A percentile compares a stretch with the other conserved stretches of the same genome.
Conservation (phyloP, 2,888 invertebrate genomes). For the Rhogogaster chlorosoma region DNA sequence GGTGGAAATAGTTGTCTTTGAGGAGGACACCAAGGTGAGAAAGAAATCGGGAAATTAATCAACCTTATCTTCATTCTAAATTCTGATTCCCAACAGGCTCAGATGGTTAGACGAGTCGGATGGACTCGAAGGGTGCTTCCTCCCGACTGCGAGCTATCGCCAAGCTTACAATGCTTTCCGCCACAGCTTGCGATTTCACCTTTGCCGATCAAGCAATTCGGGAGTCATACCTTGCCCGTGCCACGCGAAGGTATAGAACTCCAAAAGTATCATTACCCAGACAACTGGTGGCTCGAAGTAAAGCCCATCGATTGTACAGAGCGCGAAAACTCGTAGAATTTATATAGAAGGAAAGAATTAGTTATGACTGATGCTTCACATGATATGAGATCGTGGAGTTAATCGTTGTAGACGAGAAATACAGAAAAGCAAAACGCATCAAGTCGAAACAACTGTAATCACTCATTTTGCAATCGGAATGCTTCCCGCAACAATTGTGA, state of each 20-base stretch:
- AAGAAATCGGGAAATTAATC: not conserved
- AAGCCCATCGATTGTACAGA: conserved; percentile 76
- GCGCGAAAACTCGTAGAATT: conserved; percentile 56
- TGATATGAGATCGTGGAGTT: not conserved
- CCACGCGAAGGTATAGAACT: conserved; percentile 81
- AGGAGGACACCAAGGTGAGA: conserved; percentile 77
- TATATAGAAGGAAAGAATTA: not conserved
- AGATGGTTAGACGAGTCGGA: conserved; percentile 79
- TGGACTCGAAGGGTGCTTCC: conserved; percentile 80
- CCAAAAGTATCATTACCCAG: conserved; percentile 81
- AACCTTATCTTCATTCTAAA: not conserved
- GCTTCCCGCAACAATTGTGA: not conserved
- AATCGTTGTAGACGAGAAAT: not conserved
- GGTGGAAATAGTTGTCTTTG: conserved; percentile 79
- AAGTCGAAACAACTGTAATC: not conserved
- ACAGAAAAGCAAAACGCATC: not conserved
- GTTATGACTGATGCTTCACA: not conserved
- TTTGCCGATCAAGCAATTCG: conserved; percentile 78
- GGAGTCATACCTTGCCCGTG: conserved; percentile 78
- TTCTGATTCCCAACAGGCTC: conserved; percentile 69
- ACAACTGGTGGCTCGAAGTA: conserved; percentile 81
- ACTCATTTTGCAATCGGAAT: not conserved
- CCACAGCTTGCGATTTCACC: conserved; percentile 78
- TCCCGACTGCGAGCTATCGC: conserved; percentile 79
- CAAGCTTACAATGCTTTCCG: conserved; percentile 80